Conservation (phyloP, 2,797 vertebrate genomes). For the Stomatorhinus walkeri region DNA sequence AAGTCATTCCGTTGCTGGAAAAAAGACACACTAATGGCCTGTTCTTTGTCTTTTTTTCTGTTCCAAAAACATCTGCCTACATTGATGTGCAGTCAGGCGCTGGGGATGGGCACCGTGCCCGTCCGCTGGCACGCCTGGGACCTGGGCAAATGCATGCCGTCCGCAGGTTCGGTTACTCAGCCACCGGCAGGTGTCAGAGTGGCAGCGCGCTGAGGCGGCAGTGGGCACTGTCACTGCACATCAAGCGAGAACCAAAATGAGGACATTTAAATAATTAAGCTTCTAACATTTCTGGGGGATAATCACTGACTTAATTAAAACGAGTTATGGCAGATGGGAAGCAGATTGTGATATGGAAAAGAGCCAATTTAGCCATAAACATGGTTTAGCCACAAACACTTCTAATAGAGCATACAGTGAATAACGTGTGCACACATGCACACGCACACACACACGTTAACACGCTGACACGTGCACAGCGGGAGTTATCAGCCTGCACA, state of each 20-base stretch:
- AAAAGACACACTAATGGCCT: slow-evolving; percentile 28
- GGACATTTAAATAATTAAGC: slow-evolving; percentile 32
- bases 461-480: not conserved
- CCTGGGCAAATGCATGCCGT: not conserved
- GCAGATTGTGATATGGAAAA: slow-evolving; percentile 44
- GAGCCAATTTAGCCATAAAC: slow-evolving; percentile 42
- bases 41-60: not conserved
- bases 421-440: slow-evolving; percentile 15
- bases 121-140: slow-evolving; percentile 21
- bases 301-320: slow-evolving; percentile 46
- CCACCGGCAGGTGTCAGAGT: slow-evolving; percentile 36
- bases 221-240: slow-evolving; percentile 30
- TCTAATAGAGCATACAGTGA: slow-evolving; percentile 31
- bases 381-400: slow-evolving; percentile 26
- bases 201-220: slow-evolving; percentile 27
- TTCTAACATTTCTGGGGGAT: slow-evolving; percentile 24
- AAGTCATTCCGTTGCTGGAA: slow-evolving; percentile 1
- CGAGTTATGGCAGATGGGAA: slow-evolving; percentile 47
- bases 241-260: slow-evolving; percentile 32
- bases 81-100: slow-evolving; percentile 33
- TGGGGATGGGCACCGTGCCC: slow-evolving; percentile 21
- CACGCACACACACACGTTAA: not conserved
- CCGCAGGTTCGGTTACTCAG: slow-evolving; percentile 17
- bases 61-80: slow-evolving; percentile 38
- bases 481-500: not conserved